These are phyloP conservation scores for Myotis yumanensis DNA, from an alignment of 2,113 vertebrate genomes.

Conservation along the genomic window DNA sequence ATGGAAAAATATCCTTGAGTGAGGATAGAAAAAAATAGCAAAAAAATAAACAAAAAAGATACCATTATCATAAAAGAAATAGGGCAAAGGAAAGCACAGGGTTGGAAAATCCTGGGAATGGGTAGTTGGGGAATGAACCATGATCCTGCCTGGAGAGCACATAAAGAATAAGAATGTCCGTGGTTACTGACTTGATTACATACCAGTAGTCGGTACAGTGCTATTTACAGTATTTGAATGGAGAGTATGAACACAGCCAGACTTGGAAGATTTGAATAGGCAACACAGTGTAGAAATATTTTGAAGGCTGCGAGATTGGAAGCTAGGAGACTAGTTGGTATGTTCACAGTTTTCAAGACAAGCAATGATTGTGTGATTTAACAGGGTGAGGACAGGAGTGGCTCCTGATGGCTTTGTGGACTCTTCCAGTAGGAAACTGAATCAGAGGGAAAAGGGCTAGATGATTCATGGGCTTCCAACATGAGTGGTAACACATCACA, in stretches of 20 bases:
- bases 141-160: neutral
- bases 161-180: neutral
- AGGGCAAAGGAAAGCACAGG: neutral
- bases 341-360: neutral
- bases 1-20: too few relatives aligned
- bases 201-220: neutral
- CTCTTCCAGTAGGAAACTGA: neutral
- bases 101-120: neutral
- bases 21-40: too few relatives aligned
- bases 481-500: neutral
- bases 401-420: neutral
- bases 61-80: neutral
- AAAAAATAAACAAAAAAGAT: too few relatives aligned
- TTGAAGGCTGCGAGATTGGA: neutral
- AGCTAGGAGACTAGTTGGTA: neutral
- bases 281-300: neutral
- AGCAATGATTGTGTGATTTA: neutral
- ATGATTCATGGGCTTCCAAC: neutral
- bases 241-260: neutral
- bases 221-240: neutral
- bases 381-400: neutral
- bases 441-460: neutral
- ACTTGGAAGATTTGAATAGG: neutral
- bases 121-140: neutral
- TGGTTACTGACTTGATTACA: neutral